phyloP scores from a whole-genome alignment of 2,888 invertebrate genomes.

The Yponomeuta plumbellus region DNA sequence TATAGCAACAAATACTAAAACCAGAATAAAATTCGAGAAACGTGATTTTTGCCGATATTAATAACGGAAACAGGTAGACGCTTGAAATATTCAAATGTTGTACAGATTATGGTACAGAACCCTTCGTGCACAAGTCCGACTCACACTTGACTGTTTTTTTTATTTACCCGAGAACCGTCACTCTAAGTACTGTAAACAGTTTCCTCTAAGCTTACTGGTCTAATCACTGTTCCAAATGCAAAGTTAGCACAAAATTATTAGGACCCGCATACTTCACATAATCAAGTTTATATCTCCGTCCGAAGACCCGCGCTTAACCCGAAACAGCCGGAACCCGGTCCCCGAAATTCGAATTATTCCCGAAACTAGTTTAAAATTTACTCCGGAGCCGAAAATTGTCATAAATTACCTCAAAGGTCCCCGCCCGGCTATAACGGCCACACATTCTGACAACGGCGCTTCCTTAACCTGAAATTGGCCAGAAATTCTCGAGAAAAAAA shows the following conservation, averaged over 20 bases:
- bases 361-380: constrained; percentile 27
- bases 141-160: too few species aligned
- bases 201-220: too few species aligned
- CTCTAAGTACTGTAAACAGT: too few species aligned
- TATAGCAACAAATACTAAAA: too few species aligned
- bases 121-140: too few species aligned
- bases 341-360: constrained; percentile 21
- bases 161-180: too few species aligned
- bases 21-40: too few species aligned
- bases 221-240: too few species aligned
- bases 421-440: constrained; percentile 46
- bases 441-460: constrained; percentile 53
- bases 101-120: too few species aligned
- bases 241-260: background rate
- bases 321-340: background rate
- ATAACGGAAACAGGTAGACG: too few species aligned
- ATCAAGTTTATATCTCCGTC: background rate
- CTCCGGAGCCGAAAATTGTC: constrained; percentile 36
- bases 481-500: constrained; percentile 41
- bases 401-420: constrained; percentile 45
- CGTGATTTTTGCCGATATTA: too few species aligned
- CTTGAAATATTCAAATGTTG: too few species aligned
- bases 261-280: background rate
- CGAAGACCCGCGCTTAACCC: background rate
- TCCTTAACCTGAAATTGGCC: constrained; percentile 31